phyloP scores from a whole-genome alignment of 2,797 vertebrate species.

The Acanthis flammea region DNA sequence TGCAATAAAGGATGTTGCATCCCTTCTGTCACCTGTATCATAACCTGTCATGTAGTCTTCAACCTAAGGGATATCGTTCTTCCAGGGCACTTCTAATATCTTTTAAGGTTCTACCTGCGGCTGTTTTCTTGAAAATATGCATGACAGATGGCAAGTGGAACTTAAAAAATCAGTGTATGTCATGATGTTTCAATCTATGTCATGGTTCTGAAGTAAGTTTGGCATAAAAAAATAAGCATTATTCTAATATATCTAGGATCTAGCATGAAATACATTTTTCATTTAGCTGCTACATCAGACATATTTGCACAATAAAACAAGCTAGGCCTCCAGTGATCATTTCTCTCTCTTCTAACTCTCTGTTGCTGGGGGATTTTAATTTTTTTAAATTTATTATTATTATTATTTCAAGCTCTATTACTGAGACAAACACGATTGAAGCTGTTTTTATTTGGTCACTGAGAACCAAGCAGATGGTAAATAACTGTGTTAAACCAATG shows the following conservation, averaged over 20 bases:
- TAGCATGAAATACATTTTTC: neutral
- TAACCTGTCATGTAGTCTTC: neutral
- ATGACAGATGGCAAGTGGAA: neutral
- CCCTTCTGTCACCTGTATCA: neutral
- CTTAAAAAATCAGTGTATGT: neutral
- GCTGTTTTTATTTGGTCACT: neutral
- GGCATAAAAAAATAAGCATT: neutral
- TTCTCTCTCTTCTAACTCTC: neutral
- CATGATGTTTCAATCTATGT: neutral
- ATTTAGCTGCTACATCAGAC: neutral
- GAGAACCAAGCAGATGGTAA: neutral
- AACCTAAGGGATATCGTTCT: fast-evolving
- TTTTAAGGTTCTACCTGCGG: neutral
- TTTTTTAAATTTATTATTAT: neutral
- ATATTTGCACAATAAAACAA: neutral
- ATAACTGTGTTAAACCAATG: neutral
- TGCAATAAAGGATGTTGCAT: neutral
- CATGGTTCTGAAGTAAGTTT: neutral
- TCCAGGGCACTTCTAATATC: neutral
- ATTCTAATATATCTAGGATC: neutral
- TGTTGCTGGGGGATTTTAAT: fast-evolving
- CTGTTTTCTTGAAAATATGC: neutral
- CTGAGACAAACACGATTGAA: neutral
- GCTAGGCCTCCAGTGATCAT: neutral
- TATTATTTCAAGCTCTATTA: neutral